A percentile compares a stretch with the other conserved stretches of the same genome.
These are phyloP conservation scores for Hirundichthys speculiger DNA, from an alignment of 2,113 vertebrate species.

Conservation along the genomic window DNA sequence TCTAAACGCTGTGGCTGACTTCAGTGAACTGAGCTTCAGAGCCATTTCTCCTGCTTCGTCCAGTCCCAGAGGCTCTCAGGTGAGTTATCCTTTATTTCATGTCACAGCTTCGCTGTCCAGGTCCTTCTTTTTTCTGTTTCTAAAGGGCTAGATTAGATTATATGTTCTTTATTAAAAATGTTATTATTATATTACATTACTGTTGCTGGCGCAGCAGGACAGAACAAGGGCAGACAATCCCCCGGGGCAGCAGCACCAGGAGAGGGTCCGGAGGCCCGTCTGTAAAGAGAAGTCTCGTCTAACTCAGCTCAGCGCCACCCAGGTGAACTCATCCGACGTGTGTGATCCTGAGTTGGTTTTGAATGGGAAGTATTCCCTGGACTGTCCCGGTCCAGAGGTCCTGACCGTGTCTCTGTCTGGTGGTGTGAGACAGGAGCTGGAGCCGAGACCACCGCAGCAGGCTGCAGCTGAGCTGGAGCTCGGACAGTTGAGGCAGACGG, in stretches of 20 bases:
- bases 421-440: conserved; percentile 81
- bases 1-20: conserved; percentile 55
- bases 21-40: conserved; percentile 63
- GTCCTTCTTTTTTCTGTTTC: background rate
- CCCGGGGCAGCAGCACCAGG: conserved; percentile 68
- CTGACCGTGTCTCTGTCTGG: too few species aligned
- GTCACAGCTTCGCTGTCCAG: background rate
- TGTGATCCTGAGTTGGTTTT: background rate
- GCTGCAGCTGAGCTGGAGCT: conserved; percentile 64
- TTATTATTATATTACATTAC: background rate
- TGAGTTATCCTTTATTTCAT: conserved; percentile 1
- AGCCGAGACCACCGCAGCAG: conserved; percentile 83
- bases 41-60: conserved; percentile 57
- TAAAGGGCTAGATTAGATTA: too few species aligned
- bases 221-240: conserved; percentile 60
- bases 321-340: conserved; percentile 62
- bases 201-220: conserved; percentile 74
- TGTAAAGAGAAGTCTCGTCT: conserved; percentile 87
- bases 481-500: conserved; percentile 58
- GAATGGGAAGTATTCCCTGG: background rate
- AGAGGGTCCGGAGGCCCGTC: conserved; percentile 78
- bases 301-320: conserved; percentile 80
- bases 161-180: background rate
- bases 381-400: background rate
- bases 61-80: conserved; percentile 63